These are phyloP conservation scores for Brachyistius frenatus DNA, from an alignment of 2,113 vertebrate genomes.

Conservation along the genomic window DNA sequence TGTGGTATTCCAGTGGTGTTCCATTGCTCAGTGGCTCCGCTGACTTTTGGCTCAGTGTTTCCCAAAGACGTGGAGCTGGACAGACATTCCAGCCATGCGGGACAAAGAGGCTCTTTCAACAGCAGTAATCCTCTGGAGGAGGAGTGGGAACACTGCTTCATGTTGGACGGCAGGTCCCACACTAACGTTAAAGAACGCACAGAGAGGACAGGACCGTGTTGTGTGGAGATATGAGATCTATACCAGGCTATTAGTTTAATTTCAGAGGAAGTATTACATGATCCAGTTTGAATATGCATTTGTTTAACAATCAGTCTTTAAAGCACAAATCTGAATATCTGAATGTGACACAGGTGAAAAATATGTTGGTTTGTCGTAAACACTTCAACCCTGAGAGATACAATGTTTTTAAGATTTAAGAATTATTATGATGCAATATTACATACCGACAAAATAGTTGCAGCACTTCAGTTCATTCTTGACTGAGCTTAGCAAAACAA, in stretches of 20 bases:
- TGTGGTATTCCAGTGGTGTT: slow-evolving; percentile 53
- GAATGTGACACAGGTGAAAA: neutral
- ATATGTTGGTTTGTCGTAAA: too few relatives aligned
- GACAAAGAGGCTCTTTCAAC: slow-evolving; percentile 81
- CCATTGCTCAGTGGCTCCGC: slow-evolving; percentile 74
- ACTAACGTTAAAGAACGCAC: neutral
- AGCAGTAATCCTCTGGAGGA: slow-evolving; percentile 73
- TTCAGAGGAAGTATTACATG: too few relatives aligned
- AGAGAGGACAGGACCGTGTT: neutral
- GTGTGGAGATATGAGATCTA: too few relatives aligned
- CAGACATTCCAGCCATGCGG: slow-evolving; percentile 66
- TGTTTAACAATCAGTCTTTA: too few relatives aligned
- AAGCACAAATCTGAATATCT: neutral
- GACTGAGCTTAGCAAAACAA: too few relatives aligned
- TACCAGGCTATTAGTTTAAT: too few relatives aligned
- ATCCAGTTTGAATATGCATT: too few relatives aligned
- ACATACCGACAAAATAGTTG: too few relatives aligned
- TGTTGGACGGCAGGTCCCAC: slow-evolving; percentile 28
- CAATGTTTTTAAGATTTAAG: too few relatives aligned
- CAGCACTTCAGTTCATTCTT: too few relatives aligned
- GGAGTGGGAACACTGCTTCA: slow-evolving; percentile 53
- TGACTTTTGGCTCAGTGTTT: slow-evolving; percentile 80
- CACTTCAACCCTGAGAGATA: too few relatives aligned
- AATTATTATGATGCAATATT: too few relatives aligned
- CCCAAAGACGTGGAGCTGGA: slow-evolving; percentile 71